phyloP scores from a whole-genome alignment of 2,113 vertebrate genomes.

The Rhynchopsitta pachyrhyncha region DNA sequence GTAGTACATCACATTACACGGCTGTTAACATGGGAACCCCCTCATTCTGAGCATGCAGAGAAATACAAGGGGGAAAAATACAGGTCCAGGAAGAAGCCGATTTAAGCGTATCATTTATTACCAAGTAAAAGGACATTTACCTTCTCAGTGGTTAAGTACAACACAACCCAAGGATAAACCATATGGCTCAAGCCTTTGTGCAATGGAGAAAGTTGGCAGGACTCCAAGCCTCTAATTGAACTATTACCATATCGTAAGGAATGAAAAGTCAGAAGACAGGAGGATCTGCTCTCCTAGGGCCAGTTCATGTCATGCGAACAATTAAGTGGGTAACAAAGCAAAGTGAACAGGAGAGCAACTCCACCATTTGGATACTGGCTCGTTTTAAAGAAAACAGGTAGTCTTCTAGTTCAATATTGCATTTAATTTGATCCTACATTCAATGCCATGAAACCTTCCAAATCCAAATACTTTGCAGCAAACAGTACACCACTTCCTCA shows the following conservation, averaged over 20 bases:
- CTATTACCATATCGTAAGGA: background rate
- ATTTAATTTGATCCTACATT: background rate
- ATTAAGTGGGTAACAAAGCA: background rate
- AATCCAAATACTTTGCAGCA: background rate
- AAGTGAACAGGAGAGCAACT: background rate
- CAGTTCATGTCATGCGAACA: background rate
- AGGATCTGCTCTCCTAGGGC: constrained; percentile 1
- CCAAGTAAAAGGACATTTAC: background rate
- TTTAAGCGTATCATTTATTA: background rate
- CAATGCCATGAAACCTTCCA: background rate
- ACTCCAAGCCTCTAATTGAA: background rate
- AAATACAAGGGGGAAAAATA: background rate
- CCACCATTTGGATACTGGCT: background rate
- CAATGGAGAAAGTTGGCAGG: background rate
- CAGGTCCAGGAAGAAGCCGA: background rate
- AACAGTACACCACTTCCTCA: background rate
- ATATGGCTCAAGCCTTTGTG: background rate
- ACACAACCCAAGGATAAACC: background rate
- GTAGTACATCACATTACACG: rapidly evolving
- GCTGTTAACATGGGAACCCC: background rate
- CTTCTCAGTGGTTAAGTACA: background rate
- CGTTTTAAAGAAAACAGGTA: background rate
- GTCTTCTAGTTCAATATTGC: background rate
- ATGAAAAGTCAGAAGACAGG: background rate
- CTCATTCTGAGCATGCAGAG: background rate